Evolutionary conservation across 1,140 invertebrate genomes (phyloP), one percentile per base, ranked within the genome.

Genomic region (Macrosteles quadrilineatus): DNA sequence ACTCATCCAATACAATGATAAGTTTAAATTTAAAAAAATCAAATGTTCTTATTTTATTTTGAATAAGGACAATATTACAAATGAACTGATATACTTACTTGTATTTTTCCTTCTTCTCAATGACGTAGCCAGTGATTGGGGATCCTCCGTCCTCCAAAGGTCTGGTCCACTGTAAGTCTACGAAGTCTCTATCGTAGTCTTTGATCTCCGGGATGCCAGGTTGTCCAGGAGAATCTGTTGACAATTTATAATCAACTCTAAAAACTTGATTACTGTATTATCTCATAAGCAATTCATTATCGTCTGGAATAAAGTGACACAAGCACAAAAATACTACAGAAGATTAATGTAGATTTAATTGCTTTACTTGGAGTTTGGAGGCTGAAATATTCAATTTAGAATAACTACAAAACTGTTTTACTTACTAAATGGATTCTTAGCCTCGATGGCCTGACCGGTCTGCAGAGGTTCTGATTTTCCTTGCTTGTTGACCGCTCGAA

Each of bases 401-500:
- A n/a, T n/a, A n/a, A n/a, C n/a, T 21, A 50, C 4, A 50, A 3
- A 50, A 4, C 4, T 4, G 3, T n/a, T 53, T 32, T 21, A 67
- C 78, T 87, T 83, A 88, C 93, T 95, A 82, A 93, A 99, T 55
- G 97, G 97, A 92, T 99, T 98, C 80, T 98, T 99, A 50, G 98
- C 98, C 81, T 97, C 90, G 72, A 93, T 95, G n/a, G 92, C 86
- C 76, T 94, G 89, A n/a, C 87, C 84, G 19, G 95, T 90, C 0
- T 91, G 91, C 1, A 99, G 83, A 21, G 97, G 96, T 76, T 98
- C 96, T 25, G 96, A 98, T 81, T 92, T 92, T 59, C 97, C 98
- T 85, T 98, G 93, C 71, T 92, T 92, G 77, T 99, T 99, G 36
- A 96, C 94, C 27, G 97, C 97, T 30, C 92, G 86, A 0, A 99